Evolutionary conservation across 2,113 vertebrate genomes (phyloP), one percentile per base, ranked within the genome.

Genomic region (Dipodomys ordii): DNA sequence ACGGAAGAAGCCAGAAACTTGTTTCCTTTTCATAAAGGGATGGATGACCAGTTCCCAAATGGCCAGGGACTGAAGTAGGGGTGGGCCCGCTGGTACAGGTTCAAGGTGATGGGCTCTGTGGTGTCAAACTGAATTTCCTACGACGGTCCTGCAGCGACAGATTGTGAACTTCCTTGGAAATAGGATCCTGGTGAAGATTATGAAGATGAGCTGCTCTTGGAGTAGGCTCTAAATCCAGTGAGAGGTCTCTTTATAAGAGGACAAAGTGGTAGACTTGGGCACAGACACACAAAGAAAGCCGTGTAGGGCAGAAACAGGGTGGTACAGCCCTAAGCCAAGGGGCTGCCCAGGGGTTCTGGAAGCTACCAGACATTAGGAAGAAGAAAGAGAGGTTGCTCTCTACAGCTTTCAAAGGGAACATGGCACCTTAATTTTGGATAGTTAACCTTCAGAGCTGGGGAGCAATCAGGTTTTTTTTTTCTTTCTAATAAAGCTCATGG

Each of bases 251-350:
- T 94, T 12, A 19, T 49, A 83, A 73, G 46, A 74, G 32, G 71
- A 91, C 6, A 7, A 20, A 82, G 27, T 68, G 22, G 67, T 30
- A 27, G 32, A 32, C 35, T 39, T 85, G 9, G 65, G 73, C 60
- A 78, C 19, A 72, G n/a, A 87, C 16, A 77, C n/a, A 68, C 15
- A 18, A 81, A 64, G 27, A 62, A 44, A 22, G 10, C 2, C 35
- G 0, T 0, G 0, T n/a, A 39, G 74, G 80, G 27, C 19, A 23
- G 16, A 32, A 35, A 30, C 2, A 4, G 53, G n/a, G 12, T 2
- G 35, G 28, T 4, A 10, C 27, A 13, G 7, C 46, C 67, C 0
- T 7, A 49, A 76, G 71, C n/a, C 39, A 6, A 25, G 67, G 35
- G 27, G 35, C 39, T 6, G 5, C 62, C 19, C 12, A 8, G 32